phyloP scores from a whole-genome alignment of 2,888 invertebrate species.

The Acanthacorydalis orientalis region DNA sequence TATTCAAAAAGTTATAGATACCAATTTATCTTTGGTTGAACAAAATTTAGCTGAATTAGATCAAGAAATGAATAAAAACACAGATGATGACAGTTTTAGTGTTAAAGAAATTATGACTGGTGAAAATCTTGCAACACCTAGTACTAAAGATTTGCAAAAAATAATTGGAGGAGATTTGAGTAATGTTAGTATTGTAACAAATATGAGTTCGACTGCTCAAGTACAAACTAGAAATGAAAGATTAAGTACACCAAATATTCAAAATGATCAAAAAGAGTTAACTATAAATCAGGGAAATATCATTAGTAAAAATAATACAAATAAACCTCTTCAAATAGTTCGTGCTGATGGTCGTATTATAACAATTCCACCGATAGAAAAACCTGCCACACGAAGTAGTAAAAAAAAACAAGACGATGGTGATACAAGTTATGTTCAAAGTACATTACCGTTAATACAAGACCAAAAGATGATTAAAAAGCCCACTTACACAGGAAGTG shows the following conservation, averaged over 20 bases:
- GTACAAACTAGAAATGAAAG: not conserved
- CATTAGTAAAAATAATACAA: conserved; percentile 19
- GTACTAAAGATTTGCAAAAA: conserved; percentile 46
- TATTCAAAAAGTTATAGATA: conserved; percentile 54
- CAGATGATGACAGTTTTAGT: not conserved
- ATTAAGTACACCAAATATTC: not conserved
- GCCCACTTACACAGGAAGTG: no score
- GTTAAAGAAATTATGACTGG: not conserved
- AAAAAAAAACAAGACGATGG: conserved; percentile 24
- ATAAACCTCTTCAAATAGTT: conserved; percentile 54
- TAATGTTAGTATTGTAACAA: not conserved
- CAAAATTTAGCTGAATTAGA: conserved; percentile 21
- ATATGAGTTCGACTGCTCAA: not conserved
- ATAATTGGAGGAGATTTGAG: conserved; percentile 34
- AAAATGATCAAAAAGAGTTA: conserved; percentile 15
- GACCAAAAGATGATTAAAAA: no score
- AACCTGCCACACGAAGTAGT: conserved; percentile 63
- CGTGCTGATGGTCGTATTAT: conserved; percentile 59
- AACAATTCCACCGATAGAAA: conserved; percentile 65
- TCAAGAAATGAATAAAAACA: conserved; percentile 11
- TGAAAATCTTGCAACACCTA: not conserved
- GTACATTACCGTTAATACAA: conserved; percentile 3
- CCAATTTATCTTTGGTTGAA: conserved; percentile 21
- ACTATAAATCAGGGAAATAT: conserved; percentile 18
- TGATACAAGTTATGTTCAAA: not conserved